Conservation (phyloP, 2,113 vertebrate genomes). For the Psilopogon haemacephalus region DNA sequence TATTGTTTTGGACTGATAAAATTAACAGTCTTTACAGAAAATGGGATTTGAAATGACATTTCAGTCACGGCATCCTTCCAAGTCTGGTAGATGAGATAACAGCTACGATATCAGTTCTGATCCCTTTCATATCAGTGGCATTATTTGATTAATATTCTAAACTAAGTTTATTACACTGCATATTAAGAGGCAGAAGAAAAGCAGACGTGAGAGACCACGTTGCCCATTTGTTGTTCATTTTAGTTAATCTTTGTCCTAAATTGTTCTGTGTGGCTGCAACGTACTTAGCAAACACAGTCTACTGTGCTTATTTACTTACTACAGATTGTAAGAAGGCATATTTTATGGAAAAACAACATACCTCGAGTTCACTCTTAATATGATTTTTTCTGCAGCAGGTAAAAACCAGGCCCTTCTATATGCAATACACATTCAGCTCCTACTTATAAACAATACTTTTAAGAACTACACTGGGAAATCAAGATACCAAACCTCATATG, state of each 20-base stretch:
- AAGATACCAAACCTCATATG: background rate
- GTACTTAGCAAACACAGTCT: background rate
- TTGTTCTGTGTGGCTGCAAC: background rate
- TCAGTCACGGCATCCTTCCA: background rate
- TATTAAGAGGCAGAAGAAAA: background rate
- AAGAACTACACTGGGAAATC: background rate
- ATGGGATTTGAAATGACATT: slow-evolving; percentile 12
- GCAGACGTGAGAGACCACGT: background rate
- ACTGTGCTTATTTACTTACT: background rate
- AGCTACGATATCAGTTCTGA: background rate
- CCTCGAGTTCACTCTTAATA: background rate
- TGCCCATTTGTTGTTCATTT: background rate
- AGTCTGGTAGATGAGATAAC: background rate
- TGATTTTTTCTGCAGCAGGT: background rate
- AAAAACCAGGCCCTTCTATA: background rate
- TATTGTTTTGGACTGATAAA: slow-evolving; percentile 37
- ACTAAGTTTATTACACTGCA: background rate
- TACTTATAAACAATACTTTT: background rate
- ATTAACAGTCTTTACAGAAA: slow-evolving; percentile 17
- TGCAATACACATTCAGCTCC: background rate
- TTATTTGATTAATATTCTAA: background rate
- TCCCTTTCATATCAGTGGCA: background rate
- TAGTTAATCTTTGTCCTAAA: background rate
- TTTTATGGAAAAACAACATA: background rate
- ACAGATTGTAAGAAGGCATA: background rate